Conservation (phyloP, 1,140 invertebrate species). For the Sitobion miscanthi region DNA sequence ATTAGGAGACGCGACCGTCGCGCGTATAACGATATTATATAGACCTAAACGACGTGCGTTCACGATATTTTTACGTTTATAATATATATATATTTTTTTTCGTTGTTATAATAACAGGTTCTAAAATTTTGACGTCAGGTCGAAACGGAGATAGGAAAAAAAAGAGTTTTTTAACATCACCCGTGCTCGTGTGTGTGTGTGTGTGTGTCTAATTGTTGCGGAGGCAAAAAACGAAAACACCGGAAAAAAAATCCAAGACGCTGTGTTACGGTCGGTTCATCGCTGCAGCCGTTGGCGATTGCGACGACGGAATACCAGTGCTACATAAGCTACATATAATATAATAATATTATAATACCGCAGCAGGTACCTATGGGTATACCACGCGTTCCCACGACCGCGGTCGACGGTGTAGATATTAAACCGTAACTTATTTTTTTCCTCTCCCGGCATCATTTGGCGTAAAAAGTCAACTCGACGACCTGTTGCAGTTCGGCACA, state of each 20-base stretch:
- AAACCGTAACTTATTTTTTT: not conserved
- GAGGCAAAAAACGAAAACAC: not conserved
- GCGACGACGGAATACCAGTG: not conserved
- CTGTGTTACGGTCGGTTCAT: not conserved
- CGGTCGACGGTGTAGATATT: not conserved
- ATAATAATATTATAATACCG: too few species aligned
- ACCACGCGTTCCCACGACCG: not conserved
- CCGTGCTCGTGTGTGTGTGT: not conserved
- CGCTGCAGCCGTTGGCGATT: not conserved
- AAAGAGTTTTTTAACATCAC: not conserved
- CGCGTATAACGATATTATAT: not conserved
- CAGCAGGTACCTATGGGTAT: not conserved
- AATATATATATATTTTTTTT: not conserved
- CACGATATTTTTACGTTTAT: not conserved
- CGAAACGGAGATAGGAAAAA: not conserved
- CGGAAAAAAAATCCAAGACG: not conserved
- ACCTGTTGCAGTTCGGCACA: not conserved
- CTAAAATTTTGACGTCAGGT: constrained; percentile 12
- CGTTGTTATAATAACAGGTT: constrained; percentile 31
- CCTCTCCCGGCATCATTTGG: not conserved
- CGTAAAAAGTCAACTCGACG: not conserved
- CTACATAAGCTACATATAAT: not conserved
- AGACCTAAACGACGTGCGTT: not conserved
- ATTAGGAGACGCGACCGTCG: constrained; percentile 37
- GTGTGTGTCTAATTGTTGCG: constrained; percentile 11